phyloP scores from a whole-genome alignment of 1,140 invertebrate species.

The Penaeus japonicus region DNA sequence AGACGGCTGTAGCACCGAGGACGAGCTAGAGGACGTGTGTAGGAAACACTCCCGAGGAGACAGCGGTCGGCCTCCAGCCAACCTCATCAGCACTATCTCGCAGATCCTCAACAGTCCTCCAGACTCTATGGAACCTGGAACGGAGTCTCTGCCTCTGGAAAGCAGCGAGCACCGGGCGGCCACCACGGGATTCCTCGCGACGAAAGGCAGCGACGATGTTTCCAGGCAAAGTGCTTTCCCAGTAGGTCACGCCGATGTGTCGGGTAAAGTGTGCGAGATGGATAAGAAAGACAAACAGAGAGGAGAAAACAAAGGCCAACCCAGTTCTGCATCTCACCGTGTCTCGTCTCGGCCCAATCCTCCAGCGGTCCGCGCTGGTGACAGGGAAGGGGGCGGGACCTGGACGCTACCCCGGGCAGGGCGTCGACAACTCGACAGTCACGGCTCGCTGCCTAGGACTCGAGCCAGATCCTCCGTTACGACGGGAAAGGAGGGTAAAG shows the following conservation, averaged over 20 bases:
- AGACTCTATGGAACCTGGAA: constrained; percentile 36
- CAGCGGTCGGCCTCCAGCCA: background rate
- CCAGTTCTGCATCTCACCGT: too few relatives aligned
- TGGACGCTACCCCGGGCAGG: constrained; percentile 37
- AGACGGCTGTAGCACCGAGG: background rate
- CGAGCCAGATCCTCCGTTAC: background rate
- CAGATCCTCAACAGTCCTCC: constrained; percentile 32
- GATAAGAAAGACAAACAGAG: too few relatives aligned
- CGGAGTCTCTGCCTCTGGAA: background rate
- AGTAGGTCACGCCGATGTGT: background rate
- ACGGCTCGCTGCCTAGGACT: constrained; percentile 21
- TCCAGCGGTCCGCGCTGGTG: too few relatives aligned
- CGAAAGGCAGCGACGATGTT: background rate
- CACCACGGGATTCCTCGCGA: background rate
- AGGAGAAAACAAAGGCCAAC: too few relatives aligned
- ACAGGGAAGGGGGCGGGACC: background rate
- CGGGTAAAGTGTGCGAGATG: too few relatives aligned
- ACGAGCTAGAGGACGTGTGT: background rate
- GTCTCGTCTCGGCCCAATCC: too few relatives aligned
- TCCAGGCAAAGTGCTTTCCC: background rate
- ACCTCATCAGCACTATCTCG: constrained; percentile 35
- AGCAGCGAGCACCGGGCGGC: background rate
- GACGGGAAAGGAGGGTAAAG: background rate
- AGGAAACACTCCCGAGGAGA: background rate
- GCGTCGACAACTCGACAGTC: background rate